Conservation (phyloP, 2,113 vertebrate genomes). For the Hyperopisus bebe region DNA sequence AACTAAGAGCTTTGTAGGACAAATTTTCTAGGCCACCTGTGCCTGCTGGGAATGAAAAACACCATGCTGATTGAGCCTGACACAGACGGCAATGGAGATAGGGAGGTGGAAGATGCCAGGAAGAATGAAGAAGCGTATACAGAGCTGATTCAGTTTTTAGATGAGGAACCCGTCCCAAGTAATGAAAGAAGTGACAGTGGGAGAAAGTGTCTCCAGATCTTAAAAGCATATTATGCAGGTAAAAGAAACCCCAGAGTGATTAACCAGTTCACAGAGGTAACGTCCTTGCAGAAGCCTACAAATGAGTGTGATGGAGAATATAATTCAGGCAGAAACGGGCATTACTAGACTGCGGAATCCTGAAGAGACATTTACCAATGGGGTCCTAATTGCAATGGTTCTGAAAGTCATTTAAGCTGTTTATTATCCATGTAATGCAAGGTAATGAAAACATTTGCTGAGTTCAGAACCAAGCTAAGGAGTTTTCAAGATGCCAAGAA, state of each 20-base stretch:
- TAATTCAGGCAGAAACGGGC: neutral
- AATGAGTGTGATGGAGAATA: neutral
- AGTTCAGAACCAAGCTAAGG: neutral
- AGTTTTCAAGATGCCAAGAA: neutral
- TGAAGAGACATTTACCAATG: neutral
- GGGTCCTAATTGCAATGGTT: neutral
- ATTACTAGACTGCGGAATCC: neutral
- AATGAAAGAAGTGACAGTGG: neutral
- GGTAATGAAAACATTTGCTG: neutral
- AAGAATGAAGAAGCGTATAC: neutral
- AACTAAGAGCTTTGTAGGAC: neutral
- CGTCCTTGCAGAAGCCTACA: neutral
- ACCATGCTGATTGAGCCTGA: neutral
- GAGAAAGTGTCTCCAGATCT: neutral
- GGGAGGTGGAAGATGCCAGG: neutral
- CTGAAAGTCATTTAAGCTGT: neutral
- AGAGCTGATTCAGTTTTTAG: neutral
- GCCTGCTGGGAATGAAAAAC: neutral
- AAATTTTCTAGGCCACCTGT: neutral
- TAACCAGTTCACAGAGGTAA: neutral
- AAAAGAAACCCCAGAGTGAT: neutral
- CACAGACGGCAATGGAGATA: neutral
- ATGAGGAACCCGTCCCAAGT: neutral
- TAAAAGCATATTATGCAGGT: neutral
- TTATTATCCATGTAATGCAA: neutral